A percentile compares a stretch with the other conserved stretches of the same genome.
These are phyloP conservation scores for Lagria hirta DNA, from an alignment of 2,888 invertebrate genomes.

Conservation along the genomic window DNA sequence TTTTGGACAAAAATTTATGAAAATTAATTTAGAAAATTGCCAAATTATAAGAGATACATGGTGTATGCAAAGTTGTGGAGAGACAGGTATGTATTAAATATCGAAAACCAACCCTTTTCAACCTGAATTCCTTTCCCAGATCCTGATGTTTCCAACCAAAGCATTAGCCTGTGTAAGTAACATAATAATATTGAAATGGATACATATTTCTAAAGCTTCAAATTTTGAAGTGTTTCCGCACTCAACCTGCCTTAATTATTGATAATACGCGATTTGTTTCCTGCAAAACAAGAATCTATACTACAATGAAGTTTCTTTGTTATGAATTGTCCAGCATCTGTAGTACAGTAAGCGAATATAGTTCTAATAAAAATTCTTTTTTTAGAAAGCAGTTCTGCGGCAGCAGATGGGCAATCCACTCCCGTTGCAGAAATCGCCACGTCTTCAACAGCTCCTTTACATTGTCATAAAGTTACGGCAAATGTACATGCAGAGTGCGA, in stretches of 20 bases:
- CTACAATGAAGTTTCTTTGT: no score
- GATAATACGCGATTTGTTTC: no score
- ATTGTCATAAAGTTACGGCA: constrained; percentile 19
- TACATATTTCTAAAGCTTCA: no score
- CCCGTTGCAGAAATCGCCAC: constrained; percentile 37
- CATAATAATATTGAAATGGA: no score
- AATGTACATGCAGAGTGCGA: constrained; percentile 30
- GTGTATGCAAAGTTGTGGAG: constrained; percentile 51
- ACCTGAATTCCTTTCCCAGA: constrained; percentile 12
- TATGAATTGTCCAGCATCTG: background rate
- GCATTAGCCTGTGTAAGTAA: constrained; percentile 4
- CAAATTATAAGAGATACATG: constrained; percentile 53
- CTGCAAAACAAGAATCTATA: no score
- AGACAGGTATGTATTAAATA: constrained; percentile 52
- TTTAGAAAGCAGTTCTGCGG: constrained; percentile 9
- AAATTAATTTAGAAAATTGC: constrained; percentile 57
- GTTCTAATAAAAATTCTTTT: background rate
- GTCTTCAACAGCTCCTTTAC: constrained; percentile 17
- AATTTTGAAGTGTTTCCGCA: no score
- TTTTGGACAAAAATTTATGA: constrained; percentile 58
- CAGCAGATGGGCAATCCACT: constrained; percentile 43
- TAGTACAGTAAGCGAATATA: background rate
- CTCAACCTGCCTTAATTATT: no score
- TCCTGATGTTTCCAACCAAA: constrained; percentile 4
- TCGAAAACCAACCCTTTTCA: background rate